phyloP scores from a whole-genome alignment of 2,888 invertebrate genomes.

The Dicyrtoma fusca region DNA sequence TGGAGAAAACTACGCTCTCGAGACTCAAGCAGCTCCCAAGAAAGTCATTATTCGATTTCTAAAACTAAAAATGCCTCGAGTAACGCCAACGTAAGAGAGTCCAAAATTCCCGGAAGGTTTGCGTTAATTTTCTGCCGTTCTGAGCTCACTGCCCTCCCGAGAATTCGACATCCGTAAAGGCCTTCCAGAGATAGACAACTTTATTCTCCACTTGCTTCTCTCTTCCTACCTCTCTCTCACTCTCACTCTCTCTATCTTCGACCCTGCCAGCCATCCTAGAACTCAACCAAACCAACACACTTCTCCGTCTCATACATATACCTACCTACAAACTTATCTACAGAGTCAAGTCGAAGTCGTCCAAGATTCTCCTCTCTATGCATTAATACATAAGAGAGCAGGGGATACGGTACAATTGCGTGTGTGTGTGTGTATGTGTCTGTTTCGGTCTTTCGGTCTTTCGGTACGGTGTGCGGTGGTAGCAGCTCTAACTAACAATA shows the following conservation, averaged over 20 bases:
- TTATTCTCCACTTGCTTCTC: slow-evolving; percentile 41
- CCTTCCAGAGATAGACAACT: slow-evolving; percentile 52
- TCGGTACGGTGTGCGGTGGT: no score
- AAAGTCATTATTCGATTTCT: slow-evolving; percentile 58
- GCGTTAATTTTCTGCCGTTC: slow-evolving; percentile 78
- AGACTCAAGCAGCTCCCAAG: slow-evolving; percentile 56
- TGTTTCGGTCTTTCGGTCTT: no score
- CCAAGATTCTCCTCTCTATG: not conserved
- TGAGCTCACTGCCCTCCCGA: slow-evolving; percentile 72
- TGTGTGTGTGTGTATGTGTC: not conserved
- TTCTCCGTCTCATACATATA: not conserved
- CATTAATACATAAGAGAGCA: slow-evolving; percentile 7
- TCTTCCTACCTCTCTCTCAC: slow-evolving; percentile 21
- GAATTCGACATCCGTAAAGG: slow-evolving; percentile 59
- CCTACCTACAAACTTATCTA: not conserved
- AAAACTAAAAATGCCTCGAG: slow-evolving; percentile 58
- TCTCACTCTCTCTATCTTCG: slow-evolving; percentile 16
- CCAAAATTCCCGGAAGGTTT: slow-evolving; percentile 58
- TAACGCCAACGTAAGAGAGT: slow-evolving; percentile 56
- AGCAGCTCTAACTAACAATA: no score
- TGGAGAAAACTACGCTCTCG: slow-evolving; percentile 57
- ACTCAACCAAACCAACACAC: slow-evolving; percentile 12
- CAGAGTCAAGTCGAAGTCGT: not conserved
- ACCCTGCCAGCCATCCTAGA: slow-evolving; percentile 24
- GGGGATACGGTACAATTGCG: not conserved